These are phyloP conservation scores for Chroicocephalus ridibundus DNA, from an alignment of 2,113 vertebrate species.

Conservation along the genomic window DNA sequence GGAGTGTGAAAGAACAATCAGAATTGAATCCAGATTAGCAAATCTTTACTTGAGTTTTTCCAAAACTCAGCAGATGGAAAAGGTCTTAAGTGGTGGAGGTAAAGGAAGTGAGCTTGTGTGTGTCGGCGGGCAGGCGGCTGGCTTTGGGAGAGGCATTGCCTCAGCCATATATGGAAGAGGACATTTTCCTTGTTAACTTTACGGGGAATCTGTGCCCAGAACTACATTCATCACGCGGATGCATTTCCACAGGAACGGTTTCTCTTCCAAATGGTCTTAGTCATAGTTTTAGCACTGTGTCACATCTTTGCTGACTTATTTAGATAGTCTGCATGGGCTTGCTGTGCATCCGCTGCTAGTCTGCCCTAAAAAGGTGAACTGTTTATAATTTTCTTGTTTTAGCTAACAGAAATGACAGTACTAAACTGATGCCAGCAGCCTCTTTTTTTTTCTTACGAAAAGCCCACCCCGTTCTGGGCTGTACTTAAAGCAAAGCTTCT, in stretches of 20 bases:
- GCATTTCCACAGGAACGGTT: conserved; percentile 28
- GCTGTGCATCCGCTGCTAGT: not conserved
- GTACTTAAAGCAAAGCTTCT: not conserved
- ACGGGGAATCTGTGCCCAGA: conserved; percentile 9
- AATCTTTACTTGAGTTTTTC: not conserved
- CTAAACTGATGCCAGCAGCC: not conserved
- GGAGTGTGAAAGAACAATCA: not conserved
- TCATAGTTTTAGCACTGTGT: conserved; percentile 64
- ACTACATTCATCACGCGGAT: not conserved
- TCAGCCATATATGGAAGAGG: conserved; percentile 54
- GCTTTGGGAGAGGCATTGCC: not conserved
- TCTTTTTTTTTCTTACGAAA: not conserved
- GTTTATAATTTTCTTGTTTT: not conserved
- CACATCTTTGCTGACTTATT: conserved; percentile 56
- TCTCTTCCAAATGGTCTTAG: conserved; percentile 45
- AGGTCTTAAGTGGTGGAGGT: not conserved
- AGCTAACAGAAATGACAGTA: not conserved
- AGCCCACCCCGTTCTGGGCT: not conserved
- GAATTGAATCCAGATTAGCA: not conserved
- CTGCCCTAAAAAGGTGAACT: conserved; percentile 69
- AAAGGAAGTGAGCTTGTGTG: not conserved
- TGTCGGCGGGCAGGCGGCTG: not conserved
- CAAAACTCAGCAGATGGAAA: not conserved
- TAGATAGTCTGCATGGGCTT: not conserved
- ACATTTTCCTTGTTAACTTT: conserved; percentile 7